phyloP scores from a whole-genome alignment of 2,888 invertebrate genomes.

The Thereva nobilitata region DNA sequence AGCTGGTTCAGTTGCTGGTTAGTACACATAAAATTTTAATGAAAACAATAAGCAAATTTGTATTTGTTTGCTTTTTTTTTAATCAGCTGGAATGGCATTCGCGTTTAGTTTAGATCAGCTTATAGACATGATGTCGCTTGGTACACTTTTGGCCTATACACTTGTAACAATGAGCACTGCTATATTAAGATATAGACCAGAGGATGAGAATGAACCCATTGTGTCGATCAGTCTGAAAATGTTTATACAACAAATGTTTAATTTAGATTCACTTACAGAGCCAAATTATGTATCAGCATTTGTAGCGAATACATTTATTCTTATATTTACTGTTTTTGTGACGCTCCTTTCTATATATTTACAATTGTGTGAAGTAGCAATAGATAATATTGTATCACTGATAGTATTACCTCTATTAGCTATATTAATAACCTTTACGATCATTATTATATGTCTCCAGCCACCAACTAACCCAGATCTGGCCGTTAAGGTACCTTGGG shows the following conservation, averaged over 20 bases:
- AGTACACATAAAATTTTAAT: conserved; percentile 43
- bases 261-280: conserved; percentile 70
- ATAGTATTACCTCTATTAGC: conserved; percentile 57
- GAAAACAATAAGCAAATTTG: too few relatives aligned
- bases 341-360: conserved; percentile 50
- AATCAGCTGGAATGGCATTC: conserved; percentile 77
- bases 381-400: conserved; percentile 46
- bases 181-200: conserved; percentile 71
- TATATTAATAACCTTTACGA: conserved; percentile 60
- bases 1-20: conserved; percentile 76
- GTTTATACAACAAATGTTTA: conserved; percentile 66
- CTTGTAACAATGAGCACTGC: conserved; percentile 90
- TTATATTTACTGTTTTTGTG: conserved; percentile 62
- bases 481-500: conserved; percentile 80
- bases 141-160: conserved; percentile 85
- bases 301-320: conserved; percentile 67
- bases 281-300: conserved; percentile 67
- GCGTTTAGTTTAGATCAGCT: conserved; percentile 88
- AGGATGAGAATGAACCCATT: conserved; percentile 18
- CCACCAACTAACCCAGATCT: conserved; percentile 67
- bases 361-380: conserved; percentile 44
- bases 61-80: conserved; percentile 50
- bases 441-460: conserved; percentile 70
- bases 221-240: conserved; percentile 41
- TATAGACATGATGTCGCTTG: conserved; percentile 96